Evolutionary conservation across 2,888 invertebrate species (phyloP), one percentile per base, ranked within the genome.

Genomic region (Mongoloraphidia duomilia): DNA sequence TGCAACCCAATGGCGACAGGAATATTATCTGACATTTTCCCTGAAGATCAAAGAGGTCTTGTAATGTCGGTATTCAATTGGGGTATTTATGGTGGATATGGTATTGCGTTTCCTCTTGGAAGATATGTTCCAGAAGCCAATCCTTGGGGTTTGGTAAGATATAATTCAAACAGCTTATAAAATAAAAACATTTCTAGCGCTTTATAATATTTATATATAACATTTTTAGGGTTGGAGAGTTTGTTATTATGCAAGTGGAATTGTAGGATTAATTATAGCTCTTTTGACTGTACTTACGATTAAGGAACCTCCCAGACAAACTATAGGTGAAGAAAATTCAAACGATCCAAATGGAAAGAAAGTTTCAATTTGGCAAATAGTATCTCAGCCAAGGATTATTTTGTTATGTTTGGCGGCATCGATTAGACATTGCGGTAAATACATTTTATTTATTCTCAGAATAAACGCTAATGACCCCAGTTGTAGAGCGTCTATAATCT

Each of bases 1-100:
- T 88, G 89, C 65, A 90, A 90, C 69, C 91, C 91, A 0, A 66
- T 91, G 50, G 84, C 88, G 0, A 89, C 89, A 0, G 90, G 90
- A 8, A 80, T 89, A 43, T 72, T 89, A 51, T 84, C 86, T 0
- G 88, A 89, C 61, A 77, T 87, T 59, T 87, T 88, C 62, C 79
- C 82, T 0, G 86, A 86, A 62, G 75, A 79, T 53, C 84, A 89
- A 60, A 76, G 93, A 49, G 93, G 89, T 1, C 67, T 92, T 40
- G 93, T 92, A 11, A 82, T 93, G 75, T 90, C 92, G 1, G 80
- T 94, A 53, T 93, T 93, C 72, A 93, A 93, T 67, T 93, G 92
- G 92, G 93, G 94, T 10, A 92, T 93, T 56, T 94, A 93, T 62
- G 89, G 92, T 35, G 93, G 93, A 3, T 93, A 92, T 59, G 92